phyloP scores from a whole-genome alignment of 1,140 invertebrate species.

The Calephelis virginiensis region DNA sequence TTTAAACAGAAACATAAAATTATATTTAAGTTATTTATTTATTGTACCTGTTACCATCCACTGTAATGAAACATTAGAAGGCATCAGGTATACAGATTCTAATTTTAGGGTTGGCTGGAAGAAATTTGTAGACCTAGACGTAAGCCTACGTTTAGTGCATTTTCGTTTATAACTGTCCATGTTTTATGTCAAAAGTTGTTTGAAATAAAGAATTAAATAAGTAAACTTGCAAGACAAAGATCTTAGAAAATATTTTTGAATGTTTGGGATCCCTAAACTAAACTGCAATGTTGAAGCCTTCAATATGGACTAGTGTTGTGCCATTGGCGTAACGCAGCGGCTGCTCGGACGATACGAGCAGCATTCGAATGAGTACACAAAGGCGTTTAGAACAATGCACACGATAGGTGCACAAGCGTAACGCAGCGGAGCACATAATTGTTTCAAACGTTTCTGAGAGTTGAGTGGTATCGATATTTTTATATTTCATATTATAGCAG shows the following conservation, averaged over 20 bases:
- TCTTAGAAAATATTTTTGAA: constrained; percentile 48
- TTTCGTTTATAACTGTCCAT: no score
- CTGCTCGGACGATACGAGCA: constrained; percentile 58
- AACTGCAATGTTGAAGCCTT: constrained; percentile 72
- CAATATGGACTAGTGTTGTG: constrained; percentile 74
- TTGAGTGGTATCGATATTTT: constrained; percentile 21
- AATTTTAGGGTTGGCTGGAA: no score
- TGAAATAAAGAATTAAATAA: no score
- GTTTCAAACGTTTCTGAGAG: constrained; percentile 34
- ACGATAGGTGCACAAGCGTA: constrained; percentile 42
- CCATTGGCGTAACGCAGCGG: constrained; percentile 27
- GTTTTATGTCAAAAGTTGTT: no score
- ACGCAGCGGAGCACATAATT: constrained; percentile 63
- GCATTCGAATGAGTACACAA: constrained; percentile 74
- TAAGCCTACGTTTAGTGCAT: no score
- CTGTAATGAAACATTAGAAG: no score
- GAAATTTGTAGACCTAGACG: no score
- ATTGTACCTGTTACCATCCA: no score
- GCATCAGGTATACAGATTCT: no score
- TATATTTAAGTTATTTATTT: no score
- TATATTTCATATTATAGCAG: constrained; percentile 20
- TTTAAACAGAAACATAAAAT: no score
- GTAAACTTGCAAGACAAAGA: no score
- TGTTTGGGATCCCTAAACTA: constrained; percentile 70
- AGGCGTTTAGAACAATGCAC: constrained; percentile 38